Evolutionary conservation across 64 coral and sea anemone genomes (phyloP).

Genomic region (Dendronephthya gigantea): DNA sequence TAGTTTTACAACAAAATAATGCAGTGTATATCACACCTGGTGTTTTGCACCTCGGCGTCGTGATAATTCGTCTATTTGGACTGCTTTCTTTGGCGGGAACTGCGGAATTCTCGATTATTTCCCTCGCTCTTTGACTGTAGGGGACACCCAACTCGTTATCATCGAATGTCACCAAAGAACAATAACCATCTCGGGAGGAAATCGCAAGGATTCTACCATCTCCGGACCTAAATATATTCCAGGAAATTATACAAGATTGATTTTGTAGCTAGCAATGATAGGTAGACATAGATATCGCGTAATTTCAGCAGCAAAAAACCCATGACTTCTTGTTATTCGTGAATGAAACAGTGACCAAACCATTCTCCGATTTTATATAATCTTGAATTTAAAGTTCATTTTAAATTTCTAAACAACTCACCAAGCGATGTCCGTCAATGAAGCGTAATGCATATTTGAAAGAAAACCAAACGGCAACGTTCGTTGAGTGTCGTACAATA

Average conservation of each 20-base stretch:
- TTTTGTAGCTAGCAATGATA: no score
- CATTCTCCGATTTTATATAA: no score
- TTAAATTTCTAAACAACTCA: no score
- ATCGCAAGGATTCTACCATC: slow-evolving; percentile 57
- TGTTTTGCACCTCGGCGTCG: background rate
- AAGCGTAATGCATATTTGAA: slow-evolving; percentile 86
- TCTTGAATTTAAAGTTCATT: no score
- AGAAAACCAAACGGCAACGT: slow-evolving; percentile 62
- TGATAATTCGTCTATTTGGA: background rate
- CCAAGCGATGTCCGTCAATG: slow-evolving; percentile 74
- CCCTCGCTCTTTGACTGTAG: slow-evolving; percentile 47
- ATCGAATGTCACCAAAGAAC: slow-evolving; percentile 62
- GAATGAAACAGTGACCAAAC: no score
- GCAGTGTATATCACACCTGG: no score
- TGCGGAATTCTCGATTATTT: slow-evolving; percentile 47
- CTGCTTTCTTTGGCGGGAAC: background rate
- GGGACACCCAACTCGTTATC: slow-evolving; percentile 58
- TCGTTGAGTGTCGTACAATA: slow-evolving; percentile 86
- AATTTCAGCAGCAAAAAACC: no score
- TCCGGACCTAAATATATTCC: slow-evolving; percentile 61
- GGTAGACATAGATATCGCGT: no score
- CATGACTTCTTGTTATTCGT: no score
- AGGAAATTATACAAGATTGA: background rate
- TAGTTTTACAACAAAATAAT: no score
- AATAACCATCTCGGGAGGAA: slow-evolving; percentile 94